Conservation (phyloP, 2,888 invertebrate species). For the Masnerella sp. region DNA sequence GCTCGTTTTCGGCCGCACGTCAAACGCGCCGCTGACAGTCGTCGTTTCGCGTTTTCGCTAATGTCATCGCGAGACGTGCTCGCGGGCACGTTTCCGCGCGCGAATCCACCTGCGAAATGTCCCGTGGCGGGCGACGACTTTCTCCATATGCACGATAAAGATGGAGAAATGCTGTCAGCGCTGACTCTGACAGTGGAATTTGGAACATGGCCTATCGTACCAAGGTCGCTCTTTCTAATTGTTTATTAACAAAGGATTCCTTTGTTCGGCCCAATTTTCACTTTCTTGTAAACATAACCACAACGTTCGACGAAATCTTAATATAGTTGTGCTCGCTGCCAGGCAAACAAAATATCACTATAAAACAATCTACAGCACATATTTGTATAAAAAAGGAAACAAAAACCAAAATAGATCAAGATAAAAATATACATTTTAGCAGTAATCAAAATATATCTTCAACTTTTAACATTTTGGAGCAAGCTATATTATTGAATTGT, state of each 20-base stretch:
- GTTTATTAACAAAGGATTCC: slow-evolving; percentile 34
- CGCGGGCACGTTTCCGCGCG: slow-evolving; percentile 2
- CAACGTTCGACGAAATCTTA: too few species aligned
- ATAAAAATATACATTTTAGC: background rate
- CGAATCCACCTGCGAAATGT: background rate
- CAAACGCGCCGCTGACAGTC: background rate
- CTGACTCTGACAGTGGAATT: slow-evolving; percentile 57
- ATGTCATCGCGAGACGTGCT: slow-evolving; percentile 4
- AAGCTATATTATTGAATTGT: too few species aligned
- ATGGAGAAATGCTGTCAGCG: slow-evolving; percentile 54
- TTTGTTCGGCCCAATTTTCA: background rate
- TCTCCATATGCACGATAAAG: slow-evolving; percentile 53
- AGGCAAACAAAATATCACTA: too few species aligned
- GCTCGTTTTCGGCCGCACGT: slow-evolving; percentile 3
- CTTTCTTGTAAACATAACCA: too few species aligned
- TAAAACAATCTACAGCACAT: too few species aligned
- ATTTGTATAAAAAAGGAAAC: too few species aligned
- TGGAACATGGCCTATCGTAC: slow-evolving; percentile 53
- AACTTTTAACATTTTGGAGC: background rate
- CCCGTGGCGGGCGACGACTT: slow-evolving; percentile 20
- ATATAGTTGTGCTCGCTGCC: too few species aligned
- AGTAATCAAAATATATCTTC: background rate
- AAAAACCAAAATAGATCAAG: too few species aligned
- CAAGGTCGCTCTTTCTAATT: slow-evolving; percentile 48
- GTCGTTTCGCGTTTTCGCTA: background rate